phyloP scores from a whole-genome alignment of 2,888 invertebrate genomes.

The Spilarctia lutea region DNA sequence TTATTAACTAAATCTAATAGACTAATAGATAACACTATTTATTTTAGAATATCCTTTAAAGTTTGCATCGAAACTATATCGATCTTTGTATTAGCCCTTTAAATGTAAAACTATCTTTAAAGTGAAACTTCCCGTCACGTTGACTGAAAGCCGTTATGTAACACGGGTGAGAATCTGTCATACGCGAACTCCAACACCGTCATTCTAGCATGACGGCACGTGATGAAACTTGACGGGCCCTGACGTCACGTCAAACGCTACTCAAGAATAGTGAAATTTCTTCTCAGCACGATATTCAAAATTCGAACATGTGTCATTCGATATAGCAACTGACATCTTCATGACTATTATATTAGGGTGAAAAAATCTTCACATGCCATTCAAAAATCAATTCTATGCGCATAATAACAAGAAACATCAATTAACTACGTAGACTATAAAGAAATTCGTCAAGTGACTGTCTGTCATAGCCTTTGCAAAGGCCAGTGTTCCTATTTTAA shows the following conservation, averaged over 20 bases:
- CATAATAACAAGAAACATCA: not conserved
- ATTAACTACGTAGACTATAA: constrained; percentile 50
- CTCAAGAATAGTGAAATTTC: constrained; percentile 80
- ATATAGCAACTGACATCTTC: constrained; percentile 80
- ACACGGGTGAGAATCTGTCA: constrained; percentile 37
- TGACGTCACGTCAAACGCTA: constrained; percentile 64
- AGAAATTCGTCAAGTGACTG: constrained; percentile 80
- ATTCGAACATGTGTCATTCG: constrained; percentile 80
- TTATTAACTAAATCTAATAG: no score
- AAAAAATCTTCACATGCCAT: constrained; percentile 44
- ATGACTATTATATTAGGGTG: constrained; percentile 59
- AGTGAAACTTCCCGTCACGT: constrained; percentile 16
- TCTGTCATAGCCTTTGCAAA: constrained; percentile 71
- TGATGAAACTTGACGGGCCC: constrained; percentile 29
- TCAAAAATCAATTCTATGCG: constrained; percentile 44
- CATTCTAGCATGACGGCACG: constrained; percentile 21
- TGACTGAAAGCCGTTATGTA: constrained; percentile 27
- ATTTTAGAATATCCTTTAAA: not conserved
- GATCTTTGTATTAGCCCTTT: not conserved
- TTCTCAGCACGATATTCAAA: constrained; percentile 81
- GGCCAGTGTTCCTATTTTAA: constrained; percentile 52
- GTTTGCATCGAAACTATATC: not conserved
- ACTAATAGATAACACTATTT: no score
- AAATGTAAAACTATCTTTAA: not conserved
- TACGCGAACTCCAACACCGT: constrained; percentile 16